Conservation (phyloP, 1,140 invertebrate species). For the Prorops nasuta region DNA sequence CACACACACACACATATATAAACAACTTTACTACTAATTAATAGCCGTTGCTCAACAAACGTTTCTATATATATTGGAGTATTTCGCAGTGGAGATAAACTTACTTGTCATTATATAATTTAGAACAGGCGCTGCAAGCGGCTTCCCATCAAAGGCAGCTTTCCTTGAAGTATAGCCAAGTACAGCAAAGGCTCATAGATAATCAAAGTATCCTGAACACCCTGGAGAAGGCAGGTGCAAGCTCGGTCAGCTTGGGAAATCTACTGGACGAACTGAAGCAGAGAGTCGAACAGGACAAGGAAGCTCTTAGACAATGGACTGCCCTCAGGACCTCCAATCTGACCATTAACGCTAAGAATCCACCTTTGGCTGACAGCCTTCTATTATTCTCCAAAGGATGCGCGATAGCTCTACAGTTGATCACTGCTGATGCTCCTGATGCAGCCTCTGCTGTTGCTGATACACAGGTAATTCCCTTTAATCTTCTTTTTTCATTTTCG, state of each 20-base stretch:
- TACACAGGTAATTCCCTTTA: no score
- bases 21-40: no score
- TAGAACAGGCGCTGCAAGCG: conserved; percentile 66
- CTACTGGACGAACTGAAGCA: conserved; percentile 61
- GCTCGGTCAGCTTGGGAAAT: conserved; percentile 50
- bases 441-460: no score
- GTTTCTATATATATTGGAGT: no score
- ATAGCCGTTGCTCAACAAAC: no score
- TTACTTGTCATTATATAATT: no score
- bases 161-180: conserved; percentile 75
- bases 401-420: conserved; percentile 73
- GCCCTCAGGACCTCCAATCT: conserved; percentile 58
- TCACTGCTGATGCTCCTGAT: conserved; percentile 54
- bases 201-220: conserved; percentile 87
- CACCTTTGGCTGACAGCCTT: conserved; percentile 62
- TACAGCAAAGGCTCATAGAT: conserved; percentile 85
- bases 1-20: no score
- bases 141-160: conserved; percentile 87
- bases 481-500: no score
- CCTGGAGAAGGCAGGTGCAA: conserved; percentile 64
- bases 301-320: conserved; percentile 69
- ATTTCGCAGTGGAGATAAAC: no score
- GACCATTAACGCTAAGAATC: conserved; percentile 41
- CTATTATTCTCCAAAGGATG: conserved; percentile 84
- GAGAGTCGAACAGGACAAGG: conserved; percentile 70